Evolutionary conservation across 2,888 invertebrate genomes (phyloP).

Genomic region (Cremastinae sp.): DNA sequence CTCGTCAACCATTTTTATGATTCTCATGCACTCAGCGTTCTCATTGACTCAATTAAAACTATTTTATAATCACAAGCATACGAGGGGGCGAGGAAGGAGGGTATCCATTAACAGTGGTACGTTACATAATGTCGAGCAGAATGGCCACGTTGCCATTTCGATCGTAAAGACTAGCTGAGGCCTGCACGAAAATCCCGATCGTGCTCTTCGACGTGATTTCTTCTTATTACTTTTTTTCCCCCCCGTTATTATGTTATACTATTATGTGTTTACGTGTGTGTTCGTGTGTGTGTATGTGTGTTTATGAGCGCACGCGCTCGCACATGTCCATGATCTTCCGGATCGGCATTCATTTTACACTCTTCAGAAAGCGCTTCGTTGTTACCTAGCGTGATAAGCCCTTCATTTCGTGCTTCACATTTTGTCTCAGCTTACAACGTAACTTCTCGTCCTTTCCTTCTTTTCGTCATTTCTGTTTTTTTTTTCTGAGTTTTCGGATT

Average conservation of each 20-base stretch:
- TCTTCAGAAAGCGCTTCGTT: slow-evolving; percentile 47
- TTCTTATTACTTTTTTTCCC: slow-evolving; percentile 29
- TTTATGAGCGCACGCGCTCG: slow-evolving; percentile 20
- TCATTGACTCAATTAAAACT: slow-evolving; percentile 48
- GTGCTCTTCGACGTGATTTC: slow-evolving; percentile 51
- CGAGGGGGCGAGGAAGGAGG: slow-evolving; percentile 19
- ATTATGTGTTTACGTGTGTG: slow-evolving; percentile 34
- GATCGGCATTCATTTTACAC: slow-evolving; percentile 49
- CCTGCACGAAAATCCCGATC: slow-evolving; percentile 71
- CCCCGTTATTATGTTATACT: slow-evolving; percentile 47
- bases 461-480: not conserved
- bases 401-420: slow-evolving; percentile 3
- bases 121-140: slow-evolving; percentile 72
- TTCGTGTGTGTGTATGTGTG: slow-evolving; percentile 27
- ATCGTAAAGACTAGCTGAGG: slow-evolving; percentile 78
- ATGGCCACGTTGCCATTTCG: slow-evolving; percentile 73
- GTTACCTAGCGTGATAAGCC: slow-evolving; percentile 37
- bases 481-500: not conserved
- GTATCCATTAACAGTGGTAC: slow-evolving; percentile 72
- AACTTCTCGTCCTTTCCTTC: not conserved
- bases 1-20: slow-evolving; percentile 57
- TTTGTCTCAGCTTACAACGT: not conserved
- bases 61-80: slow-evolving; percentile 54
- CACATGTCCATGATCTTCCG: slow-evolving; percentile 32
- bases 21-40: slow-evolving; percentile 40